Evolutionary conservation across 2,888 invertebrate genomes (phyloP).

Genomic region (Miltochrista miniata): DNA sequence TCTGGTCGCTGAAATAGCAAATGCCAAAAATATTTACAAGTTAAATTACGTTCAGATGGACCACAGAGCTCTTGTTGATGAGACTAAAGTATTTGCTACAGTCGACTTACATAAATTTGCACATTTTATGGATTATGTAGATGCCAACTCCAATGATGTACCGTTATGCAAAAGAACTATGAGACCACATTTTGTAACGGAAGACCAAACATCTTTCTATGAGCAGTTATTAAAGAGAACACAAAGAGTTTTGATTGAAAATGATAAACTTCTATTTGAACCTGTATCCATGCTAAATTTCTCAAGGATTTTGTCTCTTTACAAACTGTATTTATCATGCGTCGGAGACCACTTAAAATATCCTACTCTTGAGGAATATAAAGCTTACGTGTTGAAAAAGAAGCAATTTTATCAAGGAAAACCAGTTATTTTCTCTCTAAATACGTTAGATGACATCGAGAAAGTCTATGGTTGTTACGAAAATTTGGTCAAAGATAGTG

Average conservation of each 20-base stretch:
- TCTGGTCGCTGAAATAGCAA: constrained; percentile 1
- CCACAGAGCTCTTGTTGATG: background rate
- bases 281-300: background rate
- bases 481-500: background rate
- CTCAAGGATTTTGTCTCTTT: background rate
- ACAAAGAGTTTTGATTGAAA: background rate
- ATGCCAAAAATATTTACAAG: constrained; percentile 1
- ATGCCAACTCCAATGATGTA: background rate
- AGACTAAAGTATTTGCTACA: background rate
- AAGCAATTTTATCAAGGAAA: background rate
- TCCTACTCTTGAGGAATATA: constrained; percentile 1
- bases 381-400: background rate
- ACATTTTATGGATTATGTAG: constrained; percentile 2
- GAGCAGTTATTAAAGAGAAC: background rate
- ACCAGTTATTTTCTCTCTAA: background rate
- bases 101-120: background rate
- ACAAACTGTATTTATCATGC: constrained; percentile 4
- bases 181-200: background rate
- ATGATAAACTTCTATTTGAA: background rate
- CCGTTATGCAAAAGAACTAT: constrained; percentile 5
- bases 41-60: constrained; percentile 2
- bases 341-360: background rate
- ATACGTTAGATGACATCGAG: background rate
- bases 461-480: background rate
- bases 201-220: constrained; percentile 4